Base-by-base conservation (phyloP, 2,888 invertebrate species). In the Polia nebulosa region DNA sequence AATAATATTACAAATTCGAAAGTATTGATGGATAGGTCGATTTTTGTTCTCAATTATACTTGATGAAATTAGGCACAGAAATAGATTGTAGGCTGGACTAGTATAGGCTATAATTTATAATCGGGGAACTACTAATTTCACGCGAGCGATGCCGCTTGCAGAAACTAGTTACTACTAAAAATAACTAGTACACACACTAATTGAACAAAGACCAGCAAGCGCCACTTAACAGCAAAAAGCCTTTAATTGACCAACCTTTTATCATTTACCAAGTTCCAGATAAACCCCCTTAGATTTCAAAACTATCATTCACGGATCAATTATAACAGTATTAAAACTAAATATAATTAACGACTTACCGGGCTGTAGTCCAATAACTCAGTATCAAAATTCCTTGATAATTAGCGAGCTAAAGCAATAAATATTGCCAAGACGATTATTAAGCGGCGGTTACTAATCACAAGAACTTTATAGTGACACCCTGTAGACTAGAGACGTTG, bases 331-430 rank as follows among this genome's bases (percentile, higher is more conserved):
- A 87, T 82, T 86, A 86, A 85, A 90, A 90, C 90, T 88, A 88
- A 86, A 86, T 85, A 89, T 89, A 90, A 92, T 91, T 88, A 91
- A 89, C 88, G 76, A 84, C 83, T 69, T 70, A 51, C 72, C 66
- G 75, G 73, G 68, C 74, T 68, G 83, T 75, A 84, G 86, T 84
- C 90, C 91, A 88, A 95, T 95, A 95, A 93, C 88, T 95, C 94
- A 93, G 94, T 94, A 95, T 95, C 95, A 94, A 95, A 94, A 94
- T 94, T 93, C 93, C 87, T 87, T 92, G 89, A 94, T 95, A 95
- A 95, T 95, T 94, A 95, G 94, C 90, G 80, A 84, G 89, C 87
- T 85, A 85, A 85, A 85, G 93, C 90, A 90, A 95, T 95, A 95
- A 95, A 95, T 95, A 94, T 93, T 82, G 87, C 89, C 90, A 82